phyloP scores from a whole-genome alignment of 2,888 invertebrate species.

The Ophion ellenae region DNA sequence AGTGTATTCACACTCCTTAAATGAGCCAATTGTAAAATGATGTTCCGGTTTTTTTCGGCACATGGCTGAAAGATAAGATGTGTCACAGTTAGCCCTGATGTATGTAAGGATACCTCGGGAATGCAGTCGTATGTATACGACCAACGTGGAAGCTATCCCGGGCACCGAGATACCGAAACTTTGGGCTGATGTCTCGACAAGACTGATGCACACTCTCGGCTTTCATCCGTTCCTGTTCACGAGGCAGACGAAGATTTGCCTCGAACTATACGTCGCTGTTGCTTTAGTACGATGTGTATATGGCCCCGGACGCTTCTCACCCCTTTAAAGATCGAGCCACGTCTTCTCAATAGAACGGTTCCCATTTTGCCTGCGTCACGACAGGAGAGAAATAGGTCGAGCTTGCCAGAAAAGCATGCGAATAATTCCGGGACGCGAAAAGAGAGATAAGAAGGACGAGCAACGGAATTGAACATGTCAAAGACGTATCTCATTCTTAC shows the following conservation, averaged over 20 bases:
- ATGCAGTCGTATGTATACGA: not conserved
- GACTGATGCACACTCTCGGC: conserved; percentile 64
- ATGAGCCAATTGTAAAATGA: too few relatives aligned
- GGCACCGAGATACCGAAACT: conserved; percentile 52
- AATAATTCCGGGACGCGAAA: conserved; percentile 60
- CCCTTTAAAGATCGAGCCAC: conserved; percentile 62
- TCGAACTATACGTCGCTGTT: conserved; percentile 37
- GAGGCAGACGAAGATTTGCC: conserved; percentile 44
- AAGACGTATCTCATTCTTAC: conserved; percentile 41
- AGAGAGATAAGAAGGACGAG: conserved; percentile 38
- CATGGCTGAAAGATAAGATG: too few relatives aligned
- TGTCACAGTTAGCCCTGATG: not conserved
- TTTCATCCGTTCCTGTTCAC: conserved; percentile 63
- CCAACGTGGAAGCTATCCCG: conserved; percentile 4
- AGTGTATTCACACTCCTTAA: too few relatives aligned
- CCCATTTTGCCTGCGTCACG: conserved; percentile 59
- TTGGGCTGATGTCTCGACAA: conserved; percentile 51
- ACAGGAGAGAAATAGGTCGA: conserved; percentile 52
- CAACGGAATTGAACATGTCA: conserved; percentile 44
- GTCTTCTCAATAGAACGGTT: conserved; percentile 65
- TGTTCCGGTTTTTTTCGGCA: too few relatives aligned
- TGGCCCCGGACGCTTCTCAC: conserved; percentile 54
- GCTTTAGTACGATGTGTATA: conserved; percentile 33
- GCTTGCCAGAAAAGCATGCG: conserved; percentile 34
- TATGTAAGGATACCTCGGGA: not conserved